Percentiles rank a stretch among this genome's conserved stretches.
These are phyloP conservation scores for Araneus ventricosus DNA, from an alignment of 1,140 invertebrate genomes.

Conservation along the genomic window DNA sequence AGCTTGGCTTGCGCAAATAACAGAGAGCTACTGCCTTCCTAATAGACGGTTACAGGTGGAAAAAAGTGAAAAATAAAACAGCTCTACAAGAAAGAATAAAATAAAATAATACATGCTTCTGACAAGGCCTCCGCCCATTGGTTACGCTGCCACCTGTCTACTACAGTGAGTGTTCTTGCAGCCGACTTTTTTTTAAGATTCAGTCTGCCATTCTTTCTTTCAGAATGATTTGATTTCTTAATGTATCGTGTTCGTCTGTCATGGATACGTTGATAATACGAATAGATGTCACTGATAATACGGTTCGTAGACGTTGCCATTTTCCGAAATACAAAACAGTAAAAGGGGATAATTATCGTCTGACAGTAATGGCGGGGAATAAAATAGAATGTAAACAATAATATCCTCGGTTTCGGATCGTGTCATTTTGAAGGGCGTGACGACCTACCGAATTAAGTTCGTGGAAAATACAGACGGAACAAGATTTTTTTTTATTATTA, in stretches of 20 bases:
- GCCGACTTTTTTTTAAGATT: neutral
- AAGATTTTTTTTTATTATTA: neutral
- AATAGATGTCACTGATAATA: neutral
- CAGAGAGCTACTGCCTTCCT: constrained; percentile 62
- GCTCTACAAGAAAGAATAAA: constrained; percentile 6
- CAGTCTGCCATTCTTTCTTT: constrained; percentile 1
- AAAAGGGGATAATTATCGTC: neutral
- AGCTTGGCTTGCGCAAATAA: constrained; percentile 69
- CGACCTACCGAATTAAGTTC: constrained; percentile 42
- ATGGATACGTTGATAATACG: constrained; percentile 35
- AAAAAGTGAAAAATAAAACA: constrained; percentile 4
- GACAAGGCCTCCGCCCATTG: constrained; percentile 44
- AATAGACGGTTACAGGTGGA: constrained; percentile 56
- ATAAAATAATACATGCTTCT: constrained; percentile 28
- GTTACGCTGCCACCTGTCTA: constrained; percentile 52
- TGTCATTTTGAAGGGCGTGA: constrained; percentile 30
- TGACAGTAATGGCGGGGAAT: constrained; percentile 23
- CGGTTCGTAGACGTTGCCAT: constrained; percentile 3
- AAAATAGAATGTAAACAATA: constrained; percentile 45
- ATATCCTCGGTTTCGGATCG: neutral
- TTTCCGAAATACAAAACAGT: neutral
- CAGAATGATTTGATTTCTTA: constrained; percentile 68
- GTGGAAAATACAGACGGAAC: constrained; percentile 5
- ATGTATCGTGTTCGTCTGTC: constrained; percentile 50
- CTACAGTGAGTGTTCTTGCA: neutral